Evolutionary conservation across 2,888 invertebrate species (phyloP).

Genomic region (Leucoptera coffeella): DNA sequence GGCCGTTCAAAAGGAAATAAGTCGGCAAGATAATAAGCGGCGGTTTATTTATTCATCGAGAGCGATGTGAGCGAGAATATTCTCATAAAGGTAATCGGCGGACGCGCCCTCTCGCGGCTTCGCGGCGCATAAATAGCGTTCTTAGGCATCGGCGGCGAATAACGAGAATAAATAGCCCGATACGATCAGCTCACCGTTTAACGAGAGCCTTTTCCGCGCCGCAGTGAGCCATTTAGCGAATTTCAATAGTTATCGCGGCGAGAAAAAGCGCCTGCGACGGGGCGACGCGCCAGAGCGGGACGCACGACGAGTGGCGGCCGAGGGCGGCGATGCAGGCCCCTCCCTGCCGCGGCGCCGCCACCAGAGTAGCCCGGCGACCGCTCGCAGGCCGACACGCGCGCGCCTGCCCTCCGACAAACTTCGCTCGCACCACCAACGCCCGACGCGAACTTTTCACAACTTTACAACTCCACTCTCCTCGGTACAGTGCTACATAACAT

Average conservation of each 20-base stretch:
- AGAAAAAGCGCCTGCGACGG: slow-evolving; percentile 52
- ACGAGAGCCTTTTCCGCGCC: slow-evolving; percentile 49
- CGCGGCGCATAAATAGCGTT: slow-evolving; percentile 34
- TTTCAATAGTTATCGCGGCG: slow-evolving; percentile 51
- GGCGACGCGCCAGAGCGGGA: slow-evolving; percentile 31
- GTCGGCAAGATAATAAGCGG: slow-evolving; percentile 14
- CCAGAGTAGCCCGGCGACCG: slow-evolving; percentile 47
- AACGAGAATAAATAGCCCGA: slow-evolving; percentile 43
- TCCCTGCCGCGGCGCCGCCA: no score
- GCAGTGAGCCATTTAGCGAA: slow-evolving; percentile 51
- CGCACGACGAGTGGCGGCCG: slow-evolving; percentile 16
- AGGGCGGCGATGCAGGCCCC: slow-evolving; percentile 48
- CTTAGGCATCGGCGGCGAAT: slow-evolving; percentile 25
- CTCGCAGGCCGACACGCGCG: slow-evolving; percentile 35
- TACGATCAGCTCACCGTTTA: slow-evolving; percentile 47
- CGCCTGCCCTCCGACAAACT: background rate
- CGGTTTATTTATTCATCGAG: slow-evolving; percentile 21
- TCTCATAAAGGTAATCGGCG: slow-evolving; percentile 17
- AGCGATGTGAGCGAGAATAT: slow-evolving; percentile 18
- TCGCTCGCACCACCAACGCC: background rate
- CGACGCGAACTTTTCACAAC: no score
- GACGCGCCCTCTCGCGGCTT: slow-evolving; percentile 13
- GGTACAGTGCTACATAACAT: no score
- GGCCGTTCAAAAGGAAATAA: no score
- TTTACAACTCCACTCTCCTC: no score